A percentile compares a stretch with the other conserved stretches of the same genome.
Conservation (phyloP, 2,797 vertebrate species). For the Protonibea diacanthus region DNA sequence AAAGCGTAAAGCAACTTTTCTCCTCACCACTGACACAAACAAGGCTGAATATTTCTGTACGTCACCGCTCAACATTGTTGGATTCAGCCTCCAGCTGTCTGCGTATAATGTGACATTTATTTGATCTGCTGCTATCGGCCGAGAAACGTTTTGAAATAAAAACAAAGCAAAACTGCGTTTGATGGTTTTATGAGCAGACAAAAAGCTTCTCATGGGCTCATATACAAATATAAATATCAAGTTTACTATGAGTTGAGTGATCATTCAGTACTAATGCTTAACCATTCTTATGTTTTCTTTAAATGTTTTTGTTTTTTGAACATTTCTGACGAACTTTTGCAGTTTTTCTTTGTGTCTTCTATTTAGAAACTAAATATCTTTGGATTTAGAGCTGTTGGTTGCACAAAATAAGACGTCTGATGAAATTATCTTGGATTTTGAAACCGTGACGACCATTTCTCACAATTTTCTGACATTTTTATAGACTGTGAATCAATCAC, state of each 20-base stretch:
- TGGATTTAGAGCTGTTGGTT: background rate
- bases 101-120: background rate
- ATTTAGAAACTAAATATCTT: background rate
- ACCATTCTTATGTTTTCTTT: too few species aligned
- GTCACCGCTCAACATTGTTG: background rate
- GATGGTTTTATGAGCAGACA: constrained; percentile 17
- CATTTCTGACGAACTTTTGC: background rate
- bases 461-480: background rate
- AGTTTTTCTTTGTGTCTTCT: background rate
- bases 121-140: background rate
- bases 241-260: background rate
- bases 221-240: background rate
- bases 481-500: background rate
- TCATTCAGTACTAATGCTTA: background rate
- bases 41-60: constrained; percentile 25
- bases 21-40: constrained; percentile 48
- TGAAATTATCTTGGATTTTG: background rate
- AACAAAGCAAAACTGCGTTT: background rate
- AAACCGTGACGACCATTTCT: background rate
- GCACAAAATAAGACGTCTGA: background rate
- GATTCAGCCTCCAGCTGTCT: constrained; percentile 27
- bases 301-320: too few species aligned
- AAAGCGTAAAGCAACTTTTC: constrained; percentile 67
- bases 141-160: background rate
- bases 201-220: constrained; percentile 3